A percentile compares a stretch with the other conserved stretches of the same genome.
These are phyloP conservation scores for Phoeniculus purpureus DNA, from an alignment of 2,797 vertebrate genomes.

Conservation along the genomic window DNA sequence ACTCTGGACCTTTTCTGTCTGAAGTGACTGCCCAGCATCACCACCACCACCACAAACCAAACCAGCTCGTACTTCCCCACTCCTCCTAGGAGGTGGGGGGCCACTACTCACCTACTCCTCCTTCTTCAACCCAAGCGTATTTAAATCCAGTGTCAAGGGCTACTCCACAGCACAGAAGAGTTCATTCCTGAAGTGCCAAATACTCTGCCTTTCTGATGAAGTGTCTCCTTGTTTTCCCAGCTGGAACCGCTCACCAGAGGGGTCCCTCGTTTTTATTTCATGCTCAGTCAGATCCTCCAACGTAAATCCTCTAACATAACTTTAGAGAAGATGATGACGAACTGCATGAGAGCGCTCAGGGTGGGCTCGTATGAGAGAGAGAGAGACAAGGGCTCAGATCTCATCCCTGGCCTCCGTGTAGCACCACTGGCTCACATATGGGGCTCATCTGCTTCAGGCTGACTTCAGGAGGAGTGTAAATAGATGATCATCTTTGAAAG, in stretches of 20 bases:
- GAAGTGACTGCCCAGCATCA: neutral
- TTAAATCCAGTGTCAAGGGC: neutral
- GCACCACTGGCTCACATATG: neutral
- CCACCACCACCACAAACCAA: neutral
- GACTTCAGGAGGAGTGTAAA: constrained; percentile 22
- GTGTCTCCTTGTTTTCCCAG: neutral
- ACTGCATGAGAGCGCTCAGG: neutral
- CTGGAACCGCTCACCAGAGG: neutral
- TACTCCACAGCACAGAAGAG: neutral
- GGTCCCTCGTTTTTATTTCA: neutral
- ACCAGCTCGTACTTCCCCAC: neutral
- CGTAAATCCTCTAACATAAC: neutral
- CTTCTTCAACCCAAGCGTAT: neutral
- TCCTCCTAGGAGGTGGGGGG: neutral
- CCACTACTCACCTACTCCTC: neutral
- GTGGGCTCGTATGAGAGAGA: neutral
- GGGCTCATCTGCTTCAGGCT: constrained; percentile 21
- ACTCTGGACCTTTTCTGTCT: neutral
- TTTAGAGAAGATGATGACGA: neutral
- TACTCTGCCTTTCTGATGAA: neutral
- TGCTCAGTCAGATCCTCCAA: neutral
- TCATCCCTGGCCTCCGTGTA: neutral
- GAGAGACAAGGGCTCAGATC: neutral
- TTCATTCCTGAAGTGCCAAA: neutral
- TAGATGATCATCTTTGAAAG: constrained; percentile 28